phyloP scores from a whole-genome alignment of 2,888 invertebrate genomes.

The Pachydiplax longipennis region DNA sequence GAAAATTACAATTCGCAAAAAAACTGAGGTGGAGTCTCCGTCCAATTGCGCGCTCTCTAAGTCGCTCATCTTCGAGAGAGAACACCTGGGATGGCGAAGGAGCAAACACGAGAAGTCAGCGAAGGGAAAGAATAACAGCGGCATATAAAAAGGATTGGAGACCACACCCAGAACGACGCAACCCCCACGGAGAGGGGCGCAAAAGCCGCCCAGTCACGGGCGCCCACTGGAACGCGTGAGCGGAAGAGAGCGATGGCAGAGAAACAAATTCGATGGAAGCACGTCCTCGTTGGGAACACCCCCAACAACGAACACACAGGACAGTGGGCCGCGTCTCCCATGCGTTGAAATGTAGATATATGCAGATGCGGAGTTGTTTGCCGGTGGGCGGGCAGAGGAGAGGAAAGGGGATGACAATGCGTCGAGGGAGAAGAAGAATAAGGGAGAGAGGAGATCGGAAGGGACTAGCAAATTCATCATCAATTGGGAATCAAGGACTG shows the following conservation, averaged over 20 bases:
- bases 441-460: background rate
- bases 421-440: constrained; percentile 25
- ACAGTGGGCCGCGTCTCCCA: constrained; percentile 10
- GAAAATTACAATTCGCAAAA: too few relatives aligned
- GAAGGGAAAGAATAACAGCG: too few relatives aligned
- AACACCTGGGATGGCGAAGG: too few relatives aligned
- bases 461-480: constrained; percentile 44
- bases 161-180: too few relatives aligned
- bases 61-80: too few relatives aligned
- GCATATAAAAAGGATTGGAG: too few relatives aligned
- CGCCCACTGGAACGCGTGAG: too few relatives aligned
- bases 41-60: too few relatives aligned
- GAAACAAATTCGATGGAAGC: constrained; percentile 24
- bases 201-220: too few relatives aligned
- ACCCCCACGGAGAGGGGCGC: too few relatives aligned
- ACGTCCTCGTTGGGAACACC: constrained; percentile 1
- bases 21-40: too few relatives aligned
- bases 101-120: too few relatives aligned
- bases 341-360: constrained; percentile 40
- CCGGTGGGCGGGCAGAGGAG: background rate
- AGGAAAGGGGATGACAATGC: constrained; percentile 17
- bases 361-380: constrained; percentile 41
- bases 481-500: constrained; percentile 42
- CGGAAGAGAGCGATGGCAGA: background rate
- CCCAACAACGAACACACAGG: background rate